Evolutionary conservation across 2,797 vertebrate genomes (phyloP).

Genomic region (Neosalanx taihuensis): DNA sequence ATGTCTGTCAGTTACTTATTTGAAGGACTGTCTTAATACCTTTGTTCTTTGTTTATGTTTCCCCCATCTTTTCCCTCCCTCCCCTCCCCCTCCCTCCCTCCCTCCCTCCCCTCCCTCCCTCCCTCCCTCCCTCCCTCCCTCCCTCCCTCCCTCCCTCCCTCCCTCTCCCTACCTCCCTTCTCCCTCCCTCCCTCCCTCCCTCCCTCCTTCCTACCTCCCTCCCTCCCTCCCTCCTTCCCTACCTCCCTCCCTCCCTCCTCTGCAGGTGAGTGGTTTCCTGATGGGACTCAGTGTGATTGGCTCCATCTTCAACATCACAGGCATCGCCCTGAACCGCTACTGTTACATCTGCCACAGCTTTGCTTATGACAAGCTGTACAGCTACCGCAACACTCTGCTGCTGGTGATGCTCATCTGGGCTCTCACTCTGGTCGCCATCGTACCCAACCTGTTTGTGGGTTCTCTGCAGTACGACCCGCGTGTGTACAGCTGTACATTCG

Average conservation of each 20-base stretch:
- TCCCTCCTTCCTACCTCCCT: background rate
- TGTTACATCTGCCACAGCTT: slow-evolving; percentile 85
- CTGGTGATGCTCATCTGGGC: slow-evolving; percentile 80
- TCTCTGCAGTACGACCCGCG: slow-evolving; percentile 82
- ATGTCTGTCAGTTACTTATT: background rate
- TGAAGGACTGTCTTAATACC: background rate
- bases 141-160: too few relatives aligned
- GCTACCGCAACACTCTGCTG: slow-evolving; percentile 71
- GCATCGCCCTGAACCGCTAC: slow-evolving; percentile 84
- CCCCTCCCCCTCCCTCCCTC: background rate
- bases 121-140: background rate
- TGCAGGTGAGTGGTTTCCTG: slow-evolving; percentile 76
- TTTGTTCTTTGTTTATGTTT: background rate
- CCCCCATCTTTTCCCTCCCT: background rate
- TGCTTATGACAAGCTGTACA: slow-evolving; percentile 78
- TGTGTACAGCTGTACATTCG: slow-evolving; percentile 85
- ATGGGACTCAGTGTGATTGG: slow-evolving; percentile 87
- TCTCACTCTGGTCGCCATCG: slow-evolving; percentile 75
- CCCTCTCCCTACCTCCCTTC: background rate
- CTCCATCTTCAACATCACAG: slow-evolving; percentile 88
- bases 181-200: background rate
- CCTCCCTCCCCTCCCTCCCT: background rate
- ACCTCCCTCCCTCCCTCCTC: background rate
- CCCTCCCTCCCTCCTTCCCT: background rate
- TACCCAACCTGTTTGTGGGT: slow-evolving; percentile 83